Percentiles rank a stretch among this genome's conserved stretches.
Conservation (phyloP, 2,797 vertebrate species). For the Melanotaenia maccullochi region DNA sequence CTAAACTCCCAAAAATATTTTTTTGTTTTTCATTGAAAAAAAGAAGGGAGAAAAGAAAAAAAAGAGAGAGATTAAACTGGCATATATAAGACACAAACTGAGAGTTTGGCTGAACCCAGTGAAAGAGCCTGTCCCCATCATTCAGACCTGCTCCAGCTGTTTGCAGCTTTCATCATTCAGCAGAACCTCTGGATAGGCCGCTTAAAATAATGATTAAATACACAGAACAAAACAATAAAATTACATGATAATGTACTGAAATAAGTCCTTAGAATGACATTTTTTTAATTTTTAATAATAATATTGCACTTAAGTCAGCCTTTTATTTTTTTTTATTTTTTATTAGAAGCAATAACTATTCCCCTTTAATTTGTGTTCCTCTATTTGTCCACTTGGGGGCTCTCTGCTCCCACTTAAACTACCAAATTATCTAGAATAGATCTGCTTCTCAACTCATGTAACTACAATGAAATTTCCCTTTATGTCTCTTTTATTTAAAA, state of each 20-base stretch:
- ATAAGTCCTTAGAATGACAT: neutral
- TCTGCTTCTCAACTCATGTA: conserved; percentile 1
- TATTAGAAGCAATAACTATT: neutral
- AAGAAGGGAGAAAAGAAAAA: neutral
- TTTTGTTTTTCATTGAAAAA: neutral
- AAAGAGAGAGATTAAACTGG: too few species aligned
- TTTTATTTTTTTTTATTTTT: neutral
- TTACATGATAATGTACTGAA: neutral
- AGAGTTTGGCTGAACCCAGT: neutral
- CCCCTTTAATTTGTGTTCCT: conserved; percentile 14
- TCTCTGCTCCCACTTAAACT: conserved; percentile 48
- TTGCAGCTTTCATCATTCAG: neutral
- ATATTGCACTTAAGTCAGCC: too few species aligned
- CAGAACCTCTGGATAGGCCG: neutral
- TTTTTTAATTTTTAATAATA: too few species aligned
- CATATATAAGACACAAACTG: neutral
- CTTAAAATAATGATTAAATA: neutral
- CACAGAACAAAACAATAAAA: neutral
- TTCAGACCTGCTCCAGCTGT: neutral
- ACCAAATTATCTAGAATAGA: conserved; percentile 26
- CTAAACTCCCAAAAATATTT: too few species aligned
- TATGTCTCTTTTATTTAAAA: neutral
- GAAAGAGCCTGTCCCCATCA: neutral
- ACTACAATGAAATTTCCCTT: neutral
- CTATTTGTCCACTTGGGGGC: conserved; percentile 63